Evolutionary conservation across 2,113 vertebrate species (phyloP).

Genomic region (Empidonax traillii): DNA sequence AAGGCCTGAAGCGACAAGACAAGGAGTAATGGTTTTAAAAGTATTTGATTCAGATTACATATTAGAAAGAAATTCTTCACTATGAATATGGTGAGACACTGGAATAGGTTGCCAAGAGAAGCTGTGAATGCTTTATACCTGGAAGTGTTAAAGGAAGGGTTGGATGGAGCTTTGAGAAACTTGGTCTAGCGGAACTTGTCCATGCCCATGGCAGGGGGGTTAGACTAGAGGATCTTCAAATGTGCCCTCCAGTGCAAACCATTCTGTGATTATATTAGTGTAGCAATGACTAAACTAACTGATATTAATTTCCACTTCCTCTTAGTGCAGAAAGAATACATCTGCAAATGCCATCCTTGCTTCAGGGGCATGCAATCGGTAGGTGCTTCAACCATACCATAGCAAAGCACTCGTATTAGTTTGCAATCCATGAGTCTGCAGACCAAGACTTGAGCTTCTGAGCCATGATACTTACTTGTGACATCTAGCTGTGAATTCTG

Average conservation of each 20-base stretch:
- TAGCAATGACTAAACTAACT: not conserved
- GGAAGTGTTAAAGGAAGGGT: not conserved
- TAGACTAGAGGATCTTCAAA: not conserved
- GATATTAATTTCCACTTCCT: not conserved
- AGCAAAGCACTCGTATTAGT: not conserved
- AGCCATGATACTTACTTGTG: not conserved
- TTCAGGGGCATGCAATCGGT: not conserved
- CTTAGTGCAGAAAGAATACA: not conserved
- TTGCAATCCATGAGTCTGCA: not conserved
- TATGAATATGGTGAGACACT: not conserved
- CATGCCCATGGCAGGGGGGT: fast-evolving
- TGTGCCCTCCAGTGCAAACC: not conserved
- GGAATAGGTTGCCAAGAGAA: not conserved
- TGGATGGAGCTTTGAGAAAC: not conserved
- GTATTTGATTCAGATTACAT: not conserved
- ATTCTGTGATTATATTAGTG: not conserved
- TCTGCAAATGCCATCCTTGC: not conserved
- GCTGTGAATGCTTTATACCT: not conserved
- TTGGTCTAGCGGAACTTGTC: not conserved
- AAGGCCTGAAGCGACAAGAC: not conserved
- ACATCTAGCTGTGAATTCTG: not conserved
- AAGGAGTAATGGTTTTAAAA: not conserved
- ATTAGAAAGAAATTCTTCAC: not conserved
- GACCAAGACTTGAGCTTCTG: not conserved
- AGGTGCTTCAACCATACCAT: not conserved